phyloP scores from a whole-genome alignment of 1,140 invertebrate species.

The Limonius californicus region DNA sequence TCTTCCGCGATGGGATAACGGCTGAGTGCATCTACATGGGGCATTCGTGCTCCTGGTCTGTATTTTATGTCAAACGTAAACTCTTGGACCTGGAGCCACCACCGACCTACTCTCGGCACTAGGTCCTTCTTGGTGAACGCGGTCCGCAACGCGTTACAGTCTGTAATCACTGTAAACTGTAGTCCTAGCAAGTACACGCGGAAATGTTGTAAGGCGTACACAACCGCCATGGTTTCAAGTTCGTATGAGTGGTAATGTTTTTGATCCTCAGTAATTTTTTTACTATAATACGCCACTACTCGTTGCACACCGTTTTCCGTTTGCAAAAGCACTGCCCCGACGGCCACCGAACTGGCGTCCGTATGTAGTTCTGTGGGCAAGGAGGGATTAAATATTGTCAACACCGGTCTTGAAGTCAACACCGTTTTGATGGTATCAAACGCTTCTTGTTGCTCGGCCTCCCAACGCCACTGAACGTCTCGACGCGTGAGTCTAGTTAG shows the following conservation, averaged over 20 bases:
- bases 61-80: constrained; percentile 38
- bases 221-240: constrained; percentile 42
- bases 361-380: constrained; percentile 36
- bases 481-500: constrained; percentile 19
- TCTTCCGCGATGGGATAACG: constrained; percentile 24
- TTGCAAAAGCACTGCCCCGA: constrained; percentile 34
- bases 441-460: constrained; percentile 1
- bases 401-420: constrained; percentile 18
- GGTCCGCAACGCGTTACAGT: constrained; percentile 35
- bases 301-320: constrained; percentile 28
- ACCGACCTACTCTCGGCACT: constrained; percentile 37
- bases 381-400: constrained; percentile 25
- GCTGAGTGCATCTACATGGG: constrained; percentile 41
- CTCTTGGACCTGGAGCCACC: constrained; percentile 41
- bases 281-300: constrained; percentile 40
- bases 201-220: constrained; percentile 35
- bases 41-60: too few species aligned
- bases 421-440: constrained; percentile 20
- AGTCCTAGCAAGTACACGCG: constrained; percentile 33
- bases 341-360: constrained; percentile 40
- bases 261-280: constrained; percentile 33
- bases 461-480: constrained; percentile 8
- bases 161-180: constrained; percentile 36
- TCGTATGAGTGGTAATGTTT: constrained; percentile 43
- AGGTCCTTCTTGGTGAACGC: constrained; percentile 41